A percentile compares a stretch with the other conserved stretches of the same genome.
Evolutionary conservation across 2,888 invertebrate genomes (phyloP).

Genomic region (Heliconius erato): DNA sequence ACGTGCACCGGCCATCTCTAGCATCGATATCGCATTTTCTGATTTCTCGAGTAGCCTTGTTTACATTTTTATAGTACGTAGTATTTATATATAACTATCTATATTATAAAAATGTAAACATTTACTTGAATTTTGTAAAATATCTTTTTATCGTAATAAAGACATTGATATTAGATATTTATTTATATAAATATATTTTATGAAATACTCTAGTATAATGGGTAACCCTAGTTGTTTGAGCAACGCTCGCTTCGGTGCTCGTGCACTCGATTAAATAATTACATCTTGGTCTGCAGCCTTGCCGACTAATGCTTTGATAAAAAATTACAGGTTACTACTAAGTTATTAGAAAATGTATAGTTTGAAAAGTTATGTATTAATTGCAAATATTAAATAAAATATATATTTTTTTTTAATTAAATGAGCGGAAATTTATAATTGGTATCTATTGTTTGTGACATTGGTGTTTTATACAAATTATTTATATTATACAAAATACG

Average conservation of each 20-base stretch:
- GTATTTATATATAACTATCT: background rate
- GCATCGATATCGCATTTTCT: background rate
- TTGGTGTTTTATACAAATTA: background rate
- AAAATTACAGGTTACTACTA: slow-evolving; percentile 2
- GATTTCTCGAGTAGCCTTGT: background rate
- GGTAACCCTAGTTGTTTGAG: slow-evolving; percentile 44
- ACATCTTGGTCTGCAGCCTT: slow-evolving; percentile 73
- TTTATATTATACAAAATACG: background rate
- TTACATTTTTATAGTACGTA: background rate
- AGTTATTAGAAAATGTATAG: background rate
- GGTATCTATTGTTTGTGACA: background rate
- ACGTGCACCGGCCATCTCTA: slow-evolving; percentile 62
- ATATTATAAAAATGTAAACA: background rate
- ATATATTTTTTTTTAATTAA: background rate
- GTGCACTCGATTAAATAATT: slow-evolving; percentile 82
- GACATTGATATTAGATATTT: background rate
- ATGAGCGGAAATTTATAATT: background rate
- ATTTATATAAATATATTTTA: background rate
- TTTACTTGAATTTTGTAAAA: background rate
- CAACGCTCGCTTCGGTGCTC: slow-evolving; percentile 63
- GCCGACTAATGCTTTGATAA: slow-evolving; percentile 60
- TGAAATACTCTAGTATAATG: background rate
- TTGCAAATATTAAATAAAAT: background rate
- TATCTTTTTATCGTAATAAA: background rate
- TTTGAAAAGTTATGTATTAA: background rate